Percentiles rank a stretch among this genome's conserved stretches.
Evolutionary conservation across 1,140 invertebrate species (phyloP).

Genomic region (Temnothorax longispinosus): DNA sequence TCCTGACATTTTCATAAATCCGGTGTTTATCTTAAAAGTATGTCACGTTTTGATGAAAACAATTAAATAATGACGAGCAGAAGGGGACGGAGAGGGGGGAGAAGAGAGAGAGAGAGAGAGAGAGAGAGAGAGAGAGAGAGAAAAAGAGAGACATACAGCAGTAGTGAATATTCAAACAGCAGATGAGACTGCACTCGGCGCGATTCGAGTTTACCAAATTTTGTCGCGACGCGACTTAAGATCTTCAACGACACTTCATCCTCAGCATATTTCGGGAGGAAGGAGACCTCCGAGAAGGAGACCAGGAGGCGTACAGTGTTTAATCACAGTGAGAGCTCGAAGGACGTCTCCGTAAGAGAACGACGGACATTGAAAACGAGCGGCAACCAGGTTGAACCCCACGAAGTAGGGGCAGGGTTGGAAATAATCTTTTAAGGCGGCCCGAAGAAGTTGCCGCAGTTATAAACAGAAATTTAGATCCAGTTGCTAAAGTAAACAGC

Average conservation of each 20-base stretch:
- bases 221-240: slow-evolving; percentile 50
- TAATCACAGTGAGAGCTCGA: slow-evolving; percentile 47
- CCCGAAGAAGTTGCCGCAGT: slow-evolving; percentile 78
- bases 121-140: background rate
- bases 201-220: slow-evolving; percentile 43
- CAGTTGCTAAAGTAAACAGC: slow-evolving; percentile 81
- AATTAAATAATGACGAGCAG: slow-evolving; percentile 39
- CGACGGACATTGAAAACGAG: background rate
- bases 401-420: slow-evolving; percentile 43
- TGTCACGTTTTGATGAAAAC: slow-evolving; percentile 11
- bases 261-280: background rate
- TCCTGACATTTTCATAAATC: slow-evolving; percentile 7
- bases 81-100: background rate
- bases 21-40: background rate
- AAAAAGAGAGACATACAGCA: background rate
- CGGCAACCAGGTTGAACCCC: slow-evolving; percentile 6
- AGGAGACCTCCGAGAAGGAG: background rate
- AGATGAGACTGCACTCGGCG: slow-evolving; percentile 25
- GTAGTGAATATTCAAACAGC: slow-evolving; percentile 53
- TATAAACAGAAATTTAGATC: slow-evolving; percentile 84
- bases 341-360: slow-evolving; percentile 12
- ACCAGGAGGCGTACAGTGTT: background rate
- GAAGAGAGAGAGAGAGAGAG: background rate
- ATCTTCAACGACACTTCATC: slow-evolving; percentile 56
- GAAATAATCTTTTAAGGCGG: slow-evolving; percentile 81